Evolutionary conservation across 2,797 vertebrate genomes (phyloP).

Genomic region (Thunnus albacares): DNA sequence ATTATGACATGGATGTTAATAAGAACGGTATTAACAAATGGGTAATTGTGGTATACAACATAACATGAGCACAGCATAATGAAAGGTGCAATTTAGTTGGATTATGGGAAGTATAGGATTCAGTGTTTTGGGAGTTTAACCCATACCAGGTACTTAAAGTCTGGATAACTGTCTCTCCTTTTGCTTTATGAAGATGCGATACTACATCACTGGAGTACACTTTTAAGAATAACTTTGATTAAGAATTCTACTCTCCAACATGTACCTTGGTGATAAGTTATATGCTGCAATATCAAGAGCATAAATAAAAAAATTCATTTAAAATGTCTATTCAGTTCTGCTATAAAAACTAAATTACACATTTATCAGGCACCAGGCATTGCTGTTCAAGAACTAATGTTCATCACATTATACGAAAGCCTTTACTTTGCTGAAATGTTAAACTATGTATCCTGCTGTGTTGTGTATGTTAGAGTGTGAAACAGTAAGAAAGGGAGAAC

Average conservation of each 20-base stretch:
- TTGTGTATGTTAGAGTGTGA: background rate
- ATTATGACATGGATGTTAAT: too few species aligned
- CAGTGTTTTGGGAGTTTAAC: too few species aligned
- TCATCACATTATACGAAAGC: background rate
- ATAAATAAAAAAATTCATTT: background rate
- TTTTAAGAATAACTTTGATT: background rate
- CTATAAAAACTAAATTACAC: background rate
- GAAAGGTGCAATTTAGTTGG: too few species aligned
- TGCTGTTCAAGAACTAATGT: background rate
- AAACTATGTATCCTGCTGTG: background rate
- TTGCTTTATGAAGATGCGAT: background rate
- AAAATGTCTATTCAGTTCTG: background rate
- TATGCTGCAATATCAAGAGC: background rate
- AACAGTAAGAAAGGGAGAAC: background rate
- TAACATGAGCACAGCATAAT: too few species aligned
- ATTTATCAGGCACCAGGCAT: background rate
- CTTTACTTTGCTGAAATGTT: background rate
- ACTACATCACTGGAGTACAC: background rate
- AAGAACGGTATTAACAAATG: too few species aligned
- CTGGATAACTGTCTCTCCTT: too few species aligned
- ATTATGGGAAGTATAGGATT: too few species aligned
- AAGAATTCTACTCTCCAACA: background rate
- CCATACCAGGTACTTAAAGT: too few species aligned
- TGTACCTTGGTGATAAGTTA: background rate
- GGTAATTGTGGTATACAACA: too few species aligned